Percentiles rank a stretch among this genome's conserved stretches.
These are phyloP conservation scores for Psilopsiagon aurifrons DNA, from an alignment of 2,113 vertebrate genomes.

Conservation along the genomic window DNA sequence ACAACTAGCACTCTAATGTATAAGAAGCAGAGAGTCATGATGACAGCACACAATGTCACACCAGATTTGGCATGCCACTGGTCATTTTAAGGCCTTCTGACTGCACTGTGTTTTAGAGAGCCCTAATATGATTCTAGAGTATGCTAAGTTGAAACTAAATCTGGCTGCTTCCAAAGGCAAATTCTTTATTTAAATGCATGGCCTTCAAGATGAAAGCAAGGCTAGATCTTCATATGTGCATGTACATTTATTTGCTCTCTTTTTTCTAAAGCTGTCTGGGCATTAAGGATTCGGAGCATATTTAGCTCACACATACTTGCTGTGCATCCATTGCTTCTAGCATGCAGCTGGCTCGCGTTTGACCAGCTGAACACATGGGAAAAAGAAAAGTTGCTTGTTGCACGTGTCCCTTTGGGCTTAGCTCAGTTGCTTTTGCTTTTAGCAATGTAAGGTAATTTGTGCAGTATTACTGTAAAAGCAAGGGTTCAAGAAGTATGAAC, in stretches of 20 bases:
- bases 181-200: neutral
- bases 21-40: neutral
- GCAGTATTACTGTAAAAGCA: neutral
- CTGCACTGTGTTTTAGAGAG: neutral
- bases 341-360: neutral
- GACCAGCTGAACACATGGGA: neutral
- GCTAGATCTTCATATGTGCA: neutral
- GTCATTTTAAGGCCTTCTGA: neutral
- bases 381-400: conserved; percentile 5
- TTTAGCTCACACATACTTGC: neutral
- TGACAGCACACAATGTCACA: neutral
- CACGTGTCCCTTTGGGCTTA: neutral
- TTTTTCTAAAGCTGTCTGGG: neutral
- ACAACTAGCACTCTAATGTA: neutral
- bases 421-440: neutral
- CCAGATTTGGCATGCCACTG: neutral
- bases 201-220: neutral
- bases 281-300: neutral
- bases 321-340: neutral
- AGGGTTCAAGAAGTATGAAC: neutral
- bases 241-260: neutral
- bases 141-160: neutral
- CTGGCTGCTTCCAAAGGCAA: neutral
- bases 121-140: neutral
- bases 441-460: neutral